Percentiles rank a stretch among this genome's conserved stretches.
phyloP scores from a whole-genome alignment of 2,113 vertebrate species.

The Sula dactylatra region DNA sequence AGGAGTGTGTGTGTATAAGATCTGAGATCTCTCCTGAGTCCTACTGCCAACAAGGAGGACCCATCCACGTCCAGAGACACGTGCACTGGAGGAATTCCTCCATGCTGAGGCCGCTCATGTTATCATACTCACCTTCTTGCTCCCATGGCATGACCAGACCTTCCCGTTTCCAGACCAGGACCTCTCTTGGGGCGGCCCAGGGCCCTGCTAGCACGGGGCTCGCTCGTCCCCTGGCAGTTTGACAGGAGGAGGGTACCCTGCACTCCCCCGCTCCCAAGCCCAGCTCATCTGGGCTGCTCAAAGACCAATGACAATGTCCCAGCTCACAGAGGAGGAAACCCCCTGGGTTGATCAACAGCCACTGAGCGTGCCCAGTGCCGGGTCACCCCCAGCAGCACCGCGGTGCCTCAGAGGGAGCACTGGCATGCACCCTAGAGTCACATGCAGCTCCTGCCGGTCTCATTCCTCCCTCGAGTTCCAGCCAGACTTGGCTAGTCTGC shows the following conservation, averaged over 20 bases:
- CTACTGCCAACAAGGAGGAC: background rate
- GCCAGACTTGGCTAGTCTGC: background rate
- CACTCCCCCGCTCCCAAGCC: background rate
- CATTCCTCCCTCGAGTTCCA: background rate
- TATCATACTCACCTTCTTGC: background rate
- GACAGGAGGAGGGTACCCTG: background rate
- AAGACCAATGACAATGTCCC: accelerated
- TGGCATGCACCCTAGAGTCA: background rate
- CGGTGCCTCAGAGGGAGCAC: background rate
- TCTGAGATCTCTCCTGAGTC: background rate
- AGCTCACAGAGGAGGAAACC: background rate
- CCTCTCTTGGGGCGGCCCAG: background rate
- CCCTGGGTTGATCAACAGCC: background rate
- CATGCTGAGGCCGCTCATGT: background rate
- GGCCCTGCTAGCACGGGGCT: background rate
- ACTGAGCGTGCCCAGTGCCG: background rate
- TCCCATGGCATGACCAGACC: background rate
- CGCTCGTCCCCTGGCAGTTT: background rate
- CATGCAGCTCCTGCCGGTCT: background rate
- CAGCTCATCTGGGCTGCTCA: background rate
- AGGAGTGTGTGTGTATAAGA: background rate
- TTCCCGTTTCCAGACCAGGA: background rate
- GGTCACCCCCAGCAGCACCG: background rate
- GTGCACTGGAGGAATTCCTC: background rate
- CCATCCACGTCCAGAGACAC: background rate